Evolutionary conservation across 2,888 invertebrate species (phyloP).

Genomic region (Tolmerus cingulatus): DNA sequence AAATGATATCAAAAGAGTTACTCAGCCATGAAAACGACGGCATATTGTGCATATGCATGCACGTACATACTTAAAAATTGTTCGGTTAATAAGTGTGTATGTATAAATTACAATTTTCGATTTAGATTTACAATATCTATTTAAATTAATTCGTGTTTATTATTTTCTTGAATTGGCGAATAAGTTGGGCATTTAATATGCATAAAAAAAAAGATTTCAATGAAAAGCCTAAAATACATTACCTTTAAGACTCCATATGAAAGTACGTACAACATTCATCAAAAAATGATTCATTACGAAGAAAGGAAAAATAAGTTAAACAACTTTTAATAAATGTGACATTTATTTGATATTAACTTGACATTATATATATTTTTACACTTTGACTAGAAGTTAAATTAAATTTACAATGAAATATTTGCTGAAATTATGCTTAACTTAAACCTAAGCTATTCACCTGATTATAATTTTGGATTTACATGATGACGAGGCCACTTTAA

Average conservation of each 20-base stretch:
- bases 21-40: no score
- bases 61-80: no score
- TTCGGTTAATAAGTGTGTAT: no score
- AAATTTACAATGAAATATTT: conserved; percentile 27
- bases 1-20: no score
- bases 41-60: no score
- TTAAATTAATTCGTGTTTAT: no score
- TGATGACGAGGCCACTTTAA: background rate
- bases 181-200: no score
- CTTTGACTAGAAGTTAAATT: conserved; percentile 34
- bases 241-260: background rate
- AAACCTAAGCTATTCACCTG: conserved; percentile 18
- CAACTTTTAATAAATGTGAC: conserved; percentile 47
- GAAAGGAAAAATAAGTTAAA: background rate
- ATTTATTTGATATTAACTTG: conserved; percentile 46
- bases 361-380: conserved; percentile 44
- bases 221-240: no score
- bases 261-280: background rate
- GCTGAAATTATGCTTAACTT: conserved; percentile 18
- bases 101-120: no score
- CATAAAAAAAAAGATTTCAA: no score
- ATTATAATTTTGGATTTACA: conserved; percentile 32
- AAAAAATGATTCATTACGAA: background rate
- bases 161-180: no score
- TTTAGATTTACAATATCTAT: no score